Evolutionary conservation across 2,888 invertebrate genomes (phyloP).

Genomic region (Epirrhoe tristata): DNA sequence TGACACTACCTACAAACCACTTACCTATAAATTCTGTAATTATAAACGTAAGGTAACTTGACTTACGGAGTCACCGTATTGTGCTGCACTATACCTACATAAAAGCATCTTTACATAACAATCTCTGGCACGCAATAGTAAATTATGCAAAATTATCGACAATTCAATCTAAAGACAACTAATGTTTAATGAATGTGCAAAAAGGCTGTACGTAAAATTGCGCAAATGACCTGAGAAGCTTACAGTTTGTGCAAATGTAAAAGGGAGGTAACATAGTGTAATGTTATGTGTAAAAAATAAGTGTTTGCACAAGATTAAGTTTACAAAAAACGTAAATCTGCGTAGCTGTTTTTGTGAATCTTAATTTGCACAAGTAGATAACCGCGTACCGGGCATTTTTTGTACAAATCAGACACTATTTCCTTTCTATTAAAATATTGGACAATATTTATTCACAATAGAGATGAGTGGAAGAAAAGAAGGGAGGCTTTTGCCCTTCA

Average conservation of each 20-base stretch:
- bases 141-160: constrained; percentile 24
- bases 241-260: neutral
- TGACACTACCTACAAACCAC: neutral
- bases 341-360: no score
- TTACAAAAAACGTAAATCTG: no score
- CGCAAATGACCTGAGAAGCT: neutral
- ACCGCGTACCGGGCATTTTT: no score
- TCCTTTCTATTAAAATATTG: no score
- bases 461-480: no score
- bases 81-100: constrained; percentile 16
- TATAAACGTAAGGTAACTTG: neutral
- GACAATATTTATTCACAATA: no score
- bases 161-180: constrained; percentile 9
- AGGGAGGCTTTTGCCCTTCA: no score
- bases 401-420: no score
- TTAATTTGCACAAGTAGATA: no score
- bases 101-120: constrained; percentile 21
- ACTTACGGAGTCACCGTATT: constrained; percentile 1
- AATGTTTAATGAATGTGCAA: neutral
- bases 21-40: neutral
- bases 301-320: neutral
- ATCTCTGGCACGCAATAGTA: constrained; percentile 16
- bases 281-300: no score
- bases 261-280: no score
- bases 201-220: neutral